Percentiles rank a stretch among this genome's conserved stretches.
Conservation (phyloP, 2,113 vertebrate genomes). For the Trematomus loennbergii region DNA sequence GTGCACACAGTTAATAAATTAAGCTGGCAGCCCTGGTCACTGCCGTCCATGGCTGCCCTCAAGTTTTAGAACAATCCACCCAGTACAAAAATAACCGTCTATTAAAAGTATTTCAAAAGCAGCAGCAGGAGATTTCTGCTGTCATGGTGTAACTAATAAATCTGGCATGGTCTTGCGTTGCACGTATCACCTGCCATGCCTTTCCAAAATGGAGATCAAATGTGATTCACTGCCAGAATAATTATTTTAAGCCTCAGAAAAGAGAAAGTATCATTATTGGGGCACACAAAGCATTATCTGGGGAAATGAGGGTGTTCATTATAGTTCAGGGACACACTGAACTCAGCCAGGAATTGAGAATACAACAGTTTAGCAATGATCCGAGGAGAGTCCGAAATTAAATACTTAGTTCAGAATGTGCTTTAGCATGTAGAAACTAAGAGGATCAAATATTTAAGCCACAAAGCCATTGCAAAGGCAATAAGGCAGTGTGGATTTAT, state of each 20-base stretch:
- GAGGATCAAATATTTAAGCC: constrained; percentile 24
- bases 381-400: constrained; percentile 37
- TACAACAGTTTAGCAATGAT: constrained; percentile 10
- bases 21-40: constrained; percentile 9
- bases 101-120: constrained; percentile 40
- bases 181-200: constrained; percentile 7
- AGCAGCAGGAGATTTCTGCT: constrained; percentile 10
- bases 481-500: constrained; percentile 21
- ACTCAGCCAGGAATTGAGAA: constrained; percentile 27
- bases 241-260: constrained; percentile 46
- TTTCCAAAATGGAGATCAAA: constrained; percentile 22
- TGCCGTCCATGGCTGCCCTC: background rate
- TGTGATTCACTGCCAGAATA: constrained; percentile 33
- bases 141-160: constrained; percentile 39
- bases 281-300: constrained; percentile 33
- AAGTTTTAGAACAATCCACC: constrained; percentile 7
- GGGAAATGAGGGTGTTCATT: constrained; percentile 56
- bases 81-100: background rate
- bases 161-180: constrained; percentile 14
- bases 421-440: constrained; percentile 29
- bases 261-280: constrained; percentile 33
- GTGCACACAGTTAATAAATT: constrained; percentile 8
- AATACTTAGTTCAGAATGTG: constrained; percentile 33
- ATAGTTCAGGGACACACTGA: constrained; percentile 41
- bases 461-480: constrained; percentile 7